phyloP scores from a whole-genome alignment of 2,797 vertebrate species.

The Poeciliopsis infans region DNA sequence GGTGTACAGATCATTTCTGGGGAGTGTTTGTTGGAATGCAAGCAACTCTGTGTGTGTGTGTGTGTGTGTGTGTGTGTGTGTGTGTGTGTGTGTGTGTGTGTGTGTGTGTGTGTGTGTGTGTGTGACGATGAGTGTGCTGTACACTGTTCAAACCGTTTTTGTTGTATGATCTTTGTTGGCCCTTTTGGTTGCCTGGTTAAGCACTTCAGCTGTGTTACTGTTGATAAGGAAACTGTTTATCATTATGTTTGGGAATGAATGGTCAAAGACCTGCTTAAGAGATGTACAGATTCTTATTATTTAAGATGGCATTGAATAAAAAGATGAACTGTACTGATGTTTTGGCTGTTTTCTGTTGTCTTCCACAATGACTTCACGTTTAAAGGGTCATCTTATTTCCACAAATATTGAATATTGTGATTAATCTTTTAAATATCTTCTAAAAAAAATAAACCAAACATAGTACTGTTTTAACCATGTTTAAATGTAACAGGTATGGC shows the following conservation, averaged over 20 bases:
- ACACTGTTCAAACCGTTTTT: constrained; percentile 47
- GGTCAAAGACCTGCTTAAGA: constrained; percentile 71
- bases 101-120: not conserved
- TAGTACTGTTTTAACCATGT: not conserved
- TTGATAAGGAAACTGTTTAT: constrained; percentile 65
- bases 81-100: constrained; percentile 17
- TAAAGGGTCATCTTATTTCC: not conserved
- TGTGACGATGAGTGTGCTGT: constrained; percentile 20
- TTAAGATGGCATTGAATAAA: constrained; percentile 80
- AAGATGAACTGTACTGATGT: constrained; percentile 51
- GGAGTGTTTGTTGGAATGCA: constrained; percentile 12
- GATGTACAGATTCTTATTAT: constrained; percentile 79
- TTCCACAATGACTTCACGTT: not conserved
- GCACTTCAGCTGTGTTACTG: constrained; percentile 77
- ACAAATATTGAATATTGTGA: not conserved
- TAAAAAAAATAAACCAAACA: not conserved
- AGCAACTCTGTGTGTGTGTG: constrained; percentile 1
- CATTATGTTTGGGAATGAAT: constrained; percentile 67
- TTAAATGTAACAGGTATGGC: not conserved
- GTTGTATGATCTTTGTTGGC: constrained; percentile 56
- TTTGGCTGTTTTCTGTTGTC: not conserved
- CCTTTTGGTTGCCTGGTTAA: constrained; percentile 61
- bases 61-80: not conserved
- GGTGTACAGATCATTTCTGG: constrained; percentile 54
- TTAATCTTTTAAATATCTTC: not conserved